Evolutionary conservation across 2,113 vertebrate species (phyloP), one percentile per base, ranked within the genome.

Genomic region (Archocentrus centrarchus): DNA sequence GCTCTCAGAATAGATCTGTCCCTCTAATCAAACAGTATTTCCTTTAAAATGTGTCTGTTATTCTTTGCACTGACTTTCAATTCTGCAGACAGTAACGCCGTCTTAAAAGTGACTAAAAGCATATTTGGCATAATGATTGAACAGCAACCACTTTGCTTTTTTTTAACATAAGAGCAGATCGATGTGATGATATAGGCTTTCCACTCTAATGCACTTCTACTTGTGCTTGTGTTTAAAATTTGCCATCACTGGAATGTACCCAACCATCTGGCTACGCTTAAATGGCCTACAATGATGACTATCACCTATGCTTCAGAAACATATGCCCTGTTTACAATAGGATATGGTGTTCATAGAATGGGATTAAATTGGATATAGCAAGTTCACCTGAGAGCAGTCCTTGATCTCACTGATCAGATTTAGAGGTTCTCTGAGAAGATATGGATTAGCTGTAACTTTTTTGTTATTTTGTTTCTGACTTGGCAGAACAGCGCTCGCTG

Each of bases 291-390:
- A 91, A 83, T 89, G 91, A 95, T 96, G 17, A 93, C 95, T 95
- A 96, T 96, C 94, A 89, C 91, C 83, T 91, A 94, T 94, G 95
- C 93, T 95, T 94, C 96, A 96, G 96, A 97, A 96, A 96, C 59
- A 61, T 50, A 30, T 44, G 5, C 30, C 59, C 6, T 30, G 68
- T 81, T 81, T 84, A 94, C 92, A 95, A 94, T 94, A 91, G 92
- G 91, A 89, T 92, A 89, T 81, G 88, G 75, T 77, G 95, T 96
- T 95, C 96, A 94, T 88, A 91, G 94, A 91, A 91, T 86, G 93
- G 91, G 85, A 91, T 70, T 96, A 95, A 95, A 96, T 94, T 95
- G 85, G 93, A 95, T 93, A 95, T 93, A 83, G 94, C 93, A 89
- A 94, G 90, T 95, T 95, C 95, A 96, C 88, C 59, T 94, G 93